Evolutionary conservation across 2,888 invertebrate species (phyloP), one percentile per base, ranked within the genome.

Genomic region (Dynastes grantii): DNA sequence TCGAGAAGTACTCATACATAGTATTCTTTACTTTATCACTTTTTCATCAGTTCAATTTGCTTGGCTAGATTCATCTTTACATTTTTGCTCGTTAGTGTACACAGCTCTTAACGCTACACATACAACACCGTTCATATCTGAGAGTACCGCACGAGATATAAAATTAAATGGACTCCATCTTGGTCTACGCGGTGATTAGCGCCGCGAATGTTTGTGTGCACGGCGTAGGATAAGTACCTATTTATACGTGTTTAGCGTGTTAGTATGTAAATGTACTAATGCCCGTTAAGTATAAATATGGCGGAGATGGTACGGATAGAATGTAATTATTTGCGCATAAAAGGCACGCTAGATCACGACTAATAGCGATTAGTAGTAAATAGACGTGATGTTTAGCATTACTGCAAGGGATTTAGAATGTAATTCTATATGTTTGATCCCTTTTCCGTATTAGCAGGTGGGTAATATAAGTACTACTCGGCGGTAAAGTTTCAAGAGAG

Each of bases 101-200:
- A 65, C 11, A 1, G 13, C 55, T 55, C 6, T 16, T 6, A 53
- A 8, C 53, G n/a, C 13, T 53, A 53, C 53, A 11, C 8, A 53
- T 32, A 53, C 53, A n/a, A 53, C 53, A 53, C 11, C 55, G 55
- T 55, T 55, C 55, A 22, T 22, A 55, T 55, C 55, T 55, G 22
- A n/a, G 55, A 16, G 55, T 22, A 5, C 55, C 55, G 22, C 55
- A n/a, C 16, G 55, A 55, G 55, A 2, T 45, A 45, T 22, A 22
- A 55, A 55, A 55, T 55, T 55, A 55, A 55, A 55, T 55, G n/a
- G 22, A 55, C 55, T 55, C 55, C 55, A 13, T n/a, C 55, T 55
- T 22, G 16, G 55, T 45, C 45, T 16, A n/a, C n/a, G 55, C 55
- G 55, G 55, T 55, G 55, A 55, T 55, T 55, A 55, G 22, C 6